Percentiles rank a stretch among this genome's conserved stretches.
phyloP scores from a whole-genome alignment of 2,888 invertebrate genomes.

The Drosophila parthenogenetica region DNA sequence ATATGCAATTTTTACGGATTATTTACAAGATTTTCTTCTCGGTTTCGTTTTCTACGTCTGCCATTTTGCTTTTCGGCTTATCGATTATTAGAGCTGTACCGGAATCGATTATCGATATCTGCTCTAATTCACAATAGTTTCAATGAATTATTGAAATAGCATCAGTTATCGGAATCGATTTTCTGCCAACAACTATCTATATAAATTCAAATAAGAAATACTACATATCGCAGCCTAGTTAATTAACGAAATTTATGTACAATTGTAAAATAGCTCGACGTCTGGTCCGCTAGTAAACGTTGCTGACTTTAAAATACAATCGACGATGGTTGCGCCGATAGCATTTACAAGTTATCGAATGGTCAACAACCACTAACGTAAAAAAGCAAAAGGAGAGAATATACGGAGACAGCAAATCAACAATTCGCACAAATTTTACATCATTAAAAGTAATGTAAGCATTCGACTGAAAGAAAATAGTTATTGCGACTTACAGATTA shows the following conservation, averaged over 20 bases:
- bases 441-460: slow-evolving; percentile 50
- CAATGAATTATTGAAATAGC: slow-evolving; percentile 5
- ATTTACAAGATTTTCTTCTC: slow-evolving; percentile 77
- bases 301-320: background rate
- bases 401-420: slow-evolving; percentile 40
- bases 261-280: background rate
- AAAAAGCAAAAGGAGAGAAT: slow-evolving; percentile 38
- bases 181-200: background rate
- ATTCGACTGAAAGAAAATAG: slow-evolving; percentile 31
- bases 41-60: slow-evolving; percentile 67
- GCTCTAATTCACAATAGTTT: slow-evolving; percentile 12
- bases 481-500: slow-evolving; percentile 60
- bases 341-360: background rate
- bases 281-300: background rate
- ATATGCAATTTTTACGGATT: slow-evolving; percentile 75
- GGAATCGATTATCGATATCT: slow-evolving; percentile 58
- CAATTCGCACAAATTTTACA: slow-evolving; percentile 54
- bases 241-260: too few species aligned
- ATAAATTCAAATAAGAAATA: slow-evolving; percentile 13
- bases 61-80: slow-evolving; percentile 66
- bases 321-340: background rate
- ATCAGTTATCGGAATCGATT: slow-evolving; percentile 2
- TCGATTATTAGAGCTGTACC: slow-evolving; percentile 67
- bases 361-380: slow-evolving; percentile 28
- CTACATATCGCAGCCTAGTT: background rate